phyloP scores from a whole-genome alignment of 1,140 invertebrate genomes.

The Nautilus pompilius region DNA sequence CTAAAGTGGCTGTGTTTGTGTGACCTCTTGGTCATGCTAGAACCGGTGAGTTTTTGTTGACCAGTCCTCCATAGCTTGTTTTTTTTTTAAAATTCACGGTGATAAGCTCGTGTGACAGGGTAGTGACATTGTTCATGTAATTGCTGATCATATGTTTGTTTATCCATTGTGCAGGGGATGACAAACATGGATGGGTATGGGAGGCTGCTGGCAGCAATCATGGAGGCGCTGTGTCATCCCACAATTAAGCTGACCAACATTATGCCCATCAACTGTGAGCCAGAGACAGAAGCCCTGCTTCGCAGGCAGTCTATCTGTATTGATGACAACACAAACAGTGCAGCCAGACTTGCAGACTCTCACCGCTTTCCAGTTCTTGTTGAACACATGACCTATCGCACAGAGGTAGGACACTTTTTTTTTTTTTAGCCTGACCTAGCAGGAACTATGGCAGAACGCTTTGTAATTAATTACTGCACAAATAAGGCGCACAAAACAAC shows the following conservation, averaged over 20 bases:
- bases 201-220: slow-evolving; percentile 73
- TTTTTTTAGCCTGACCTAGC: not conserved
- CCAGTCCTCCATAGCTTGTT: too few relatives aligned
- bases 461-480: too few relatives aligned
- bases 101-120: not conserved
- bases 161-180: slow-evolving; percentile 40
- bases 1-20: slow-evolving; percentile 91
- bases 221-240: slow-evolving; percentile 77
- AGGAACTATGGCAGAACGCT: too few relatives aligned
- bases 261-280: slow-evolving; percentile 67
- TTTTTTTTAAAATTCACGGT: too few relatives aligned
- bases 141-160: not conserved
- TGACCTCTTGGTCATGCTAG: slow-evolving; percentile 73
- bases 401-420: slow-evolving; percentile 57
- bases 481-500: too few relatives aligned
- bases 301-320: slow-evolving; percentile 43
- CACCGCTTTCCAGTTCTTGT: slow-evolving; percentile 77
- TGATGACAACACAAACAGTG: slow-evolving; percentile 59
- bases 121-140: not conserved
- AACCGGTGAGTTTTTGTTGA: slow-evolving; percentile 67
- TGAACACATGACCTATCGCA: slow-evolving; percentile 76
- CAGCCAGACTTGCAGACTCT: slow-evolving; percentile 61
- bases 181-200: slow-evolving; percentile 58
- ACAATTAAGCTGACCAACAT: slow-evolving; percentile 74
- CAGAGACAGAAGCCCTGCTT: slow-evolving; percentile 54